Base-by-base conservation (phyloP, 2,113 vertebrate genomes). In the Campylorhamphus procurvoides region DNA sequence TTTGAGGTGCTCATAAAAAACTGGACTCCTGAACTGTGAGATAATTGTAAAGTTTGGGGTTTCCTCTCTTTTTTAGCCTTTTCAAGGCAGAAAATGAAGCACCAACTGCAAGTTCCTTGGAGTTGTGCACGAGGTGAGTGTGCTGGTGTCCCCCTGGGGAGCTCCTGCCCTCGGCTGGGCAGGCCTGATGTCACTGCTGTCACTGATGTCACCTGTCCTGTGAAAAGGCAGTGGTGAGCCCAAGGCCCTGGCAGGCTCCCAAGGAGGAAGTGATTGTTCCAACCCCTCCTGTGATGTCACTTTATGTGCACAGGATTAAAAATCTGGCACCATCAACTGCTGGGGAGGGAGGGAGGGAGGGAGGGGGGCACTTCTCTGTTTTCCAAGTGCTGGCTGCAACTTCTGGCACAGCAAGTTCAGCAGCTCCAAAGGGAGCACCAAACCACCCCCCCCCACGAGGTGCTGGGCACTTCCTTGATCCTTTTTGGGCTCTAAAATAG, bases 361-460 rank as follows among this genome's bases (percentile, higher is more conserved):
- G 4, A 14, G 27, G 14, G 50, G 68, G 59, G 11, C 24, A 6
- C 37, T 53, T 33, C 76, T 87, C 60, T 62, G 1, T 16, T 69
- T 40, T 60, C 8, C 16, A 73, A 68, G 59, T 1, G 9, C 66
- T 82, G 83, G 82, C 84, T 92, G 79, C 63, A 84, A 33, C 50
- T 91, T 74, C 91, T 77, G 73, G 91, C 68, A 60, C 59, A 20
- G 84, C 93, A 10, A 58, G 80, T 96, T 89, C 13, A 72, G 52
- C 89, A 84, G 89, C 89, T 47, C 78, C 6, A 14, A 35, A n/a
- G 25, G 9, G 17, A 74, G 72, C 28, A 0, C 64, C 7, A 14
- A 78, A 25, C 44, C 4, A 2, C 22, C 75, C 22, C 47, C 44
- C 44, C 24, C 53, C 33, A 1, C 31, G 9, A 62, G 44, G 56